Evolutionary conservation across 53 echinoderm and acorn worm genomes (phyloP), one percentile per base, ranked within the genome.

Genomic region (Astropecten irregularis): DNA sequence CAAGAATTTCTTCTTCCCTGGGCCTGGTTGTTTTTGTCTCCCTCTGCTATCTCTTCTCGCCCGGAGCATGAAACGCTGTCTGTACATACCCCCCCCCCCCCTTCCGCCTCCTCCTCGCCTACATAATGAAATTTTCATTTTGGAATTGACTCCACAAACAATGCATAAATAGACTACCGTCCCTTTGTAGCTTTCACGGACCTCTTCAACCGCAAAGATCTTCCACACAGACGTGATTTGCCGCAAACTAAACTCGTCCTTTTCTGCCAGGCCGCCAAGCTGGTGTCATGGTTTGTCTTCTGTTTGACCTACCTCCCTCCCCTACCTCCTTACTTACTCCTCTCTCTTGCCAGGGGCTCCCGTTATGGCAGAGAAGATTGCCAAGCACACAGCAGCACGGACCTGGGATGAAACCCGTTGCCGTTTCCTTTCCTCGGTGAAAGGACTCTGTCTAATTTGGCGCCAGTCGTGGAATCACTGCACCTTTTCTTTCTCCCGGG

Each of bases 51-150:
- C 21, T 54, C 38, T 19, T 34, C 27, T 65, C n/a, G 65, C 65
- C 65, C 15, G 36, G n/a, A 38, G 65, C 65, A 14, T 9, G 19
- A 65, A 65, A 65, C 65, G 65, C 22, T 65, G 20, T 20, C 5
- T 34, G n/a, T n/a, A n/a, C n/a, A n/a, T n/a, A n/a, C n/a, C n/a
- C 18, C 16, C 18, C 8, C 53, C 18, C 53, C 3, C 4, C 0
- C 38, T 8, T 21, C 65, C 16, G 27, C 31, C 10, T 27, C 29
- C 59, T 31, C 28, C 42, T n/a, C 66, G 11, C 61, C 61, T 29
- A 46, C 32, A 36, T 60, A 62, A 79, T 79, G 60, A 79, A 79
- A 60, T 79, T 79, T 18, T 61, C 79, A 62, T 68, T 32, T 68
- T 44, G 36, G 22, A 72, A 72, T 34, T 46, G 46, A 25, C 62